Conservation (phyloP, 2,113 vertebrate species). For the Rhizomys pruinosus region DNA sequence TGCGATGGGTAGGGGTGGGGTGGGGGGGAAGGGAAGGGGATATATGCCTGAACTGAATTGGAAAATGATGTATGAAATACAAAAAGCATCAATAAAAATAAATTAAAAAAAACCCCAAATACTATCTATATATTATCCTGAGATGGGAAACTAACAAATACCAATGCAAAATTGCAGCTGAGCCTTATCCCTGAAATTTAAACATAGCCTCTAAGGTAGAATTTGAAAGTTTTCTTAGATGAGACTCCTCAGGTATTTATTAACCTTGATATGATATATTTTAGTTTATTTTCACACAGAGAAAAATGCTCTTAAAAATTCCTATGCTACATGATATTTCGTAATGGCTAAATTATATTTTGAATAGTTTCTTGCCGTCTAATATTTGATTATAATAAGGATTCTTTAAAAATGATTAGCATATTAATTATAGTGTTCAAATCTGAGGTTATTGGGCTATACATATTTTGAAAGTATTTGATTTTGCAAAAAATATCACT, state of each 20-base stretch:
- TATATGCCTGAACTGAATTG: too few species aligned
- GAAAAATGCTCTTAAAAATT: not conserved
- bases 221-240: not conserved
- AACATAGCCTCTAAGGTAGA: not conserved
- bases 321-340: too few species aligned
- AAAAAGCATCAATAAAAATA: too few species aligned
- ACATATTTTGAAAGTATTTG: not conserved
- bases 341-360: not conserved
- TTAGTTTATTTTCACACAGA: conserved; percentile 33
- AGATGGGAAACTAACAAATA: conserved; percentile 7
- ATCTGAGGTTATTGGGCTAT: not conserved
- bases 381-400: not conserved
- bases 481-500: not conserved
- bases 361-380: not conserved
- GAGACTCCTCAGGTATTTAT: conserved; percentile 33
- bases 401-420: not conserved
- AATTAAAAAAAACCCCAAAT: too few species aligned
- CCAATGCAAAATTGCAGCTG: not conserved
- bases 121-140: not conserved
- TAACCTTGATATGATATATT: not conserved
- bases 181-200: not conserved
- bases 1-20: too few species aligned
- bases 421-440: conserved; percentile 4
- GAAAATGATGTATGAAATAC: too few species aligned
- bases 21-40: too few species aligned